Conservation (phyloP, 2,888 invertebrate species). For the Hydraecia micacea region DNA sequence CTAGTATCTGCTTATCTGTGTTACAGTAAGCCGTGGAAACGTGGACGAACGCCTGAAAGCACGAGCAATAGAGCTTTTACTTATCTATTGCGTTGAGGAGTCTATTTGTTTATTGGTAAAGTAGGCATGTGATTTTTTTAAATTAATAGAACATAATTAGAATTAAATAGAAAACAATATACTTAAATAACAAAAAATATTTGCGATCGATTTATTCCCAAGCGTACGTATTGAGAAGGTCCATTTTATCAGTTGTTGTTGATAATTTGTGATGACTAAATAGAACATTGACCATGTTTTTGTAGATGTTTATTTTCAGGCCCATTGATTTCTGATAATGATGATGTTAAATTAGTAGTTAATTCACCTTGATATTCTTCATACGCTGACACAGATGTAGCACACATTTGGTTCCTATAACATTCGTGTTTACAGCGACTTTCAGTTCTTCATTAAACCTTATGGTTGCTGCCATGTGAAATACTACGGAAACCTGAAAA, state of each 20-base stretch:
- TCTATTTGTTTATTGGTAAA: too few species aligned
- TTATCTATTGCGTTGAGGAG: neutral
- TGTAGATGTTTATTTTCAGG: neutral
- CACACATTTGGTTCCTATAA: constrained; percentile 69
- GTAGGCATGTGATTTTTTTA: too few species aligned
- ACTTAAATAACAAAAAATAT: neutral
- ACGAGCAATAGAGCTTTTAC: neutral
- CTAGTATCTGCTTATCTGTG: constrained; percentile 63
- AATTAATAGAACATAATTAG: too few species aligned
- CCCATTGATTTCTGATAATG: neutral
- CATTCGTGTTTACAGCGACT: constrained; percentile 66
- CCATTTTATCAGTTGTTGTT: neutral
- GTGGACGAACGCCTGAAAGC: constrained; percentile 71
- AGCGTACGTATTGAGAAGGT: neutral
- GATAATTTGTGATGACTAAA: neutral
- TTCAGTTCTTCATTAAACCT: constrained; percentile 70
- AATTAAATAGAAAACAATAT: too few species aligned
- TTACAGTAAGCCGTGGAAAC: constrained; percentile 77
- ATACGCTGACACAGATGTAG: constrained; percentile 68
- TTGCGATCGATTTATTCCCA: neutral
- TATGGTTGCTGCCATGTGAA: constrained; percentile 74
- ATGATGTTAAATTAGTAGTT: neutral
- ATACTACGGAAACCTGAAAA: constrained; percentile 82
- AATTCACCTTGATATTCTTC: constrained; percentile 68
- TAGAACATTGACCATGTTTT: neutral